Conservation (phyloP, 2,888 invertebrate genomes). For the Thera obeliscata region DNA sequence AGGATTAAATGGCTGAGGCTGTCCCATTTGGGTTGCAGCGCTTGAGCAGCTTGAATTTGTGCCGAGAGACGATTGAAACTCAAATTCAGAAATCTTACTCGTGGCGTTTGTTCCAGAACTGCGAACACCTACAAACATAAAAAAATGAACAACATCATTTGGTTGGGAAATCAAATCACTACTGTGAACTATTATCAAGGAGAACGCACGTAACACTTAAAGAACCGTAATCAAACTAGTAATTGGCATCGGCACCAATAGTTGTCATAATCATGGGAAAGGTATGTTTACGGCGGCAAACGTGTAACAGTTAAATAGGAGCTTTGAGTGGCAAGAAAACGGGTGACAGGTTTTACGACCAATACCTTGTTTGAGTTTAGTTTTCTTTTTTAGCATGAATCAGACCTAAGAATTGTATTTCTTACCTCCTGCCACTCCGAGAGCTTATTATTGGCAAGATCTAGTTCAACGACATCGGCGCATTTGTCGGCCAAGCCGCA, state of each 20-base stretch:
- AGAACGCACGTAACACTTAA: slow-evolving; percentile 46
- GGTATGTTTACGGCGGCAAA: slow-evolving; percentile 30
- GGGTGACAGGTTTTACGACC: slow-evolving; percentile 9
- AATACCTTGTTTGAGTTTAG: slow-evolving; percentile 4
- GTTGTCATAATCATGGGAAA: slow-evolving; percentile 50
- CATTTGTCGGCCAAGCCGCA: slow-evolving; percentile 92
- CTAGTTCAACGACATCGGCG: slow-evolving; percentile 95
- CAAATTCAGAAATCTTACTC: slow-evolving; percentile 95
- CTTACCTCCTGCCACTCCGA: slow-evolving; percentile 94
- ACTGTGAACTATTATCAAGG: slow-evolving; percentile 40
- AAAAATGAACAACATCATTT: background rate
- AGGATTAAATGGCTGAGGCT: slow-evolving; percentile 91
- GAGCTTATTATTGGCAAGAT: slow-evolving; percentile 96
- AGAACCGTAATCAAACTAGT: slow-evolving; percentile 39
- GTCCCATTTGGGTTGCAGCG: slow-evolving; percentile 79
- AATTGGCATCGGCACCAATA: slow-evolving; percentile 43
- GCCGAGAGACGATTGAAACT: slow-evolving; percentile 94
- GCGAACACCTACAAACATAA: slow-evolving; percentile 88
- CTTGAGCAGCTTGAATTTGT: slow-evolving; percentile 85
- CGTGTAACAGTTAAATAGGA: slow-evolving; percentile 24
- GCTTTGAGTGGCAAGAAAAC: slow-evolving; percentile 15
- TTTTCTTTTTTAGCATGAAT: background rate
- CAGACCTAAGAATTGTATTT: slow-evolving; percentile 9
- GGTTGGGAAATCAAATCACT: slow-evolving; percentile 8
- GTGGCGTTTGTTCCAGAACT: slow-evolving; percentile 94